Evolutionary conservation across 2,888 invertebrate genomes (phyloP).

Genomic region (Peribatodes rhomboidaria): DNA sequence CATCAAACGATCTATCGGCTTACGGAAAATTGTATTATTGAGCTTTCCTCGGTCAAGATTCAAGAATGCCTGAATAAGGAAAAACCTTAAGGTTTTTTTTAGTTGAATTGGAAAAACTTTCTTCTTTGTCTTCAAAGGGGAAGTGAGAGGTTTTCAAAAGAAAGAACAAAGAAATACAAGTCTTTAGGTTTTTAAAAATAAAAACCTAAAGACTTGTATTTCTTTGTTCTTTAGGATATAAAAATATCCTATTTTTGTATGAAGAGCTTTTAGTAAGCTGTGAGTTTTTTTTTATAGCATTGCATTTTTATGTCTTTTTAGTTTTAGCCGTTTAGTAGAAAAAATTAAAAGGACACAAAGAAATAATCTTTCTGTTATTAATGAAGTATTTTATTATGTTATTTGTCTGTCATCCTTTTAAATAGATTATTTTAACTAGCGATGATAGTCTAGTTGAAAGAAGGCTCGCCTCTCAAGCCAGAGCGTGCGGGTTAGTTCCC

Average conservation of each 20-base stretch:
- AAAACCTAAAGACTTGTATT: not conserved
- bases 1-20: constrained; percentile 5
- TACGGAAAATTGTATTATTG: not conserved
- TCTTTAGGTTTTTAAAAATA: not conserved
- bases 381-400: no score
- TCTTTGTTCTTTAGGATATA: constrained; percentile 9
- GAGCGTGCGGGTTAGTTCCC: no score
- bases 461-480: no score
- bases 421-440: no score
- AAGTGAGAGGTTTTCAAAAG: not conserved
- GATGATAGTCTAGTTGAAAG: no score
- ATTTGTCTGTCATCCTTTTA: no score
- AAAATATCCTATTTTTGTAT: not conserved
- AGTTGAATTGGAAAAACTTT: constrained; percentile 14
- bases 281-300: no score
- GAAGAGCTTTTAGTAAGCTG: no score
- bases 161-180: constrained; percentile 2
- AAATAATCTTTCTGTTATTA: no score
- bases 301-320: no score
- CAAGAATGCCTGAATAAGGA: constrained; percentile 3
- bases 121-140: constrained; percentile 2
- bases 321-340: no score
- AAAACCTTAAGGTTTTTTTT: constrained; percentile 5
- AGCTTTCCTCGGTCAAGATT: constrained; percentile 10
- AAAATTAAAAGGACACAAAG: no score